Base-by-base conservation (phyloP, 2,113 vertebrate genomes). In the Butorides virescens region DNA sequence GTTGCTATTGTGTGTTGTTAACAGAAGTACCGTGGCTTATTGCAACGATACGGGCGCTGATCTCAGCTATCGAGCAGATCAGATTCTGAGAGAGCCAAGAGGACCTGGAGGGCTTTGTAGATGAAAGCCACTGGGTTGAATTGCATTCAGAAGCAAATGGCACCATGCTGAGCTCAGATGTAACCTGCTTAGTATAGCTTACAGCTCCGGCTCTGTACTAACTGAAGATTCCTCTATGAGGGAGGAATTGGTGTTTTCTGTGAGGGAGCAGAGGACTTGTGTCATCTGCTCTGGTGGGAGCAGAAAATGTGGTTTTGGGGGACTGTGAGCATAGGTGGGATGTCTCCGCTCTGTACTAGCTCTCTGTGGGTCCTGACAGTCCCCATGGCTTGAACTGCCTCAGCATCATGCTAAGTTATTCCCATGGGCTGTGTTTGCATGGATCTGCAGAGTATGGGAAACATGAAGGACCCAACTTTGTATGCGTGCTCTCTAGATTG, bases 51-150 rank as follows among this genome's bases (percentile, higher is more conserved):
- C 7, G 12, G 61, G 26, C 3, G 9, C 90, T 90, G 85, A 67
- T 77, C 85, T 80, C 14, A 2, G 86, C 82, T 86, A 3, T 36
- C 0, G 11, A 65, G 75, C 46, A 80, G 78, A 90, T 65, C 87
- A 62, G 71, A 23, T 79, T 94, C 75, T 42, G 44, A 76, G 77
- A 52, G 44, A 53, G 92, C 85, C 95, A 78, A 26, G 75, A 92
- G 79, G 85, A 96, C 88, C 67, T 95, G 90, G 63, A 84, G 72
- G 78, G 66, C 76, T 94, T 90, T 90, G 86, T 56, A 96, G 78
- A 93, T 97, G 88, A 94, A 96, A 96, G 93, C 67, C 82, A 59
- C 67, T 3, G 88, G 74, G 47, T 3, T 88, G 93, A 90, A 77
- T 8, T 27, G 63, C 72, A 23, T 56, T 95, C 76, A 14, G 80